Conservation (phyloP, 2,888 invertebrate genomes). For the Cosmia trapezina region DNA sequence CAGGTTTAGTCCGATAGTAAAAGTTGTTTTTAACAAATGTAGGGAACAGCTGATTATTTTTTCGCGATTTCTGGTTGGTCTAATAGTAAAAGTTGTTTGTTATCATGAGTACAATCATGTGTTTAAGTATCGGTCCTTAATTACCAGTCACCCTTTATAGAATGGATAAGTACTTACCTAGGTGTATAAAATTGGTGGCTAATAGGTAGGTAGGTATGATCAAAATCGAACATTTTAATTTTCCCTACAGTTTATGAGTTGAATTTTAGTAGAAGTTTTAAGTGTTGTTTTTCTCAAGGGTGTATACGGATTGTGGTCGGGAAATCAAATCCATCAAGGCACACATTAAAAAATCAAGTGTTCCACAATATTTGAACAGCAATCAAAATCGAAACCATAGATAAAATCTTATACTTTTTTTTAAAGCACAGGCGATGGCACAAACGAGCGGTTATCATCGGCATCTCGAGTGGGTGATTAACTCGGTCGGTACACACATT, state of each 20-base stretch:
- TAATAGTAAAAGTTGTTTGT: too few species aligned
- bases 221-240: neutral
- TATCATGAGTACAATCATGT: too few species aligned
- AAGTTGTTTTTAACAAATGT: too few species aligned
- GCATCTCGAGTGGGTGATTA: slow-evolving; percentile 87
- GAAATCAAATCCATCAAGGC: neutral
- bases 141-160: too few species aligned
- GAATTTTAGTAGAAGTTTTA: neutral
- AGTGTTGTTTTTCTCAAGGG: neutral
- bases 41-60: too few species aligned
- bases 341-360: slow-evolving; percentile 12
- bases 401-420: slow-evolving; percentile 62
- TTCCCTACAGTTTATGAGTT: neutral
- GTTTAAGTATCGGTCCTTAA: too few species aligned
- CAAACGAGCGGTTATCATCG: slow-evolving; percentile 72
- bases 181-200: too few species aligned
- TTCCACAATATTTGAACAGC: slow-evolving; percentile 38
- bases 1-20: too few species aligned
- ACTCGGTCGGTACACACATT: slow-evolving; percentile 84
- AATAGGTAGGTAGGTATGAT: too few species aligned
- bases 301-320: too few species aligned
- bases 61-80: too few species aligned
- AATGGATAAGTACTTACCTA: neutral
- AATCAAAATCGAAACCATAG: slow-evolving; percentile 52
- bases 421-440: slow-evolving; percentile 57